A percentile compares a stretch with the other conserved stretches of the same genome.
phyloP scores from a whole-genome alignment of 2,888 invertebrate genomes.

The Melanostoma scalare region DNA sequence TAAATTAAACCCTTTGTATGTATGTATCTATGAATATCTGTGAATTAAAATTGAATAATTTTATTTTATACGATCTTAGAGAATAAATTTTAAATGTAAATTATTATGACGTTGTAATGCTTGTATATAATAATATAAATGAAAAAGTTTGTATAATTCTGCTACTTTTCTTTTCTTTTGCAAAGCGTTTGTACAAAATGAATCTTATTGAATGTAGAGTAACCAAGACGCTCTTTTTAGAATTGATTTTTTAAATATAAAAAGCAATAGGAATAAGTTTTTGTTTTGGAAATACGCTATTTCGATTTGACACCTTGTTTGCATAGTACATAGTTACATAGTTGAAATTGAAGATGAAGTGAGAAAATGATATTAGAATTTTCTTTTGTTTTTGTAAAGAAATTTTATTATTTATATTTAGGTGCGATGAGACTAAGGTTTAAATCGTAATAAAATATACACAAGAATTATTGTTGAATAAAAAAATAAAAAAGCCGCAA shows the following conservation, averaged over 20 bases:
- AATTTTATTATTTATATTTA: conserved; percentile 29
- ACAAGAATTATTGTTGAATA: conserved; percentile 62
- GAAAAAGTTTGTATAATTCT: neutral
- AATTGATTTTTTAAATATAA: neutral
- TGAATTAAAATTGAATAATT: neutral
- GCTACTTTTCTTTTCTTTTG: conserved; percentile 7
- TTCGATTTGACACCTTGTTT: conserved; percentile 17
- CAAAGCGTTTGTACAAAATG: conserved; percentile 24
- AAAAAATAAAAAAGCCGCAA: too few species aligned
- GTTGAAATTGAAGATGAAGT: too few species aligned
- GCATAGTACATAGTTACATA: conserved; percentile 10
- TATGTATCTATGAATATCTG: conserved; percentile 33
- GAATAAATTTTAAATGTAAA: neutral
- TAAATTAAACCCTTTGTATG: conserved; percentile 35
- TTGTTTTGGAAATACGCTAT: neutral
- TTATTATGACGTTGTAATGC: conserved; percentile 4
- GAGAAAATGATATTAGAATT: conserved; percentile 28
- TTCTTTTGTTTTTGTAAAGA: conserved; percentile 46
- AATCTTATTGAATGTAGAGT: conserved; percentile 6
- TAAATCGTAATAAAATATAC: conserved; percentile 47
- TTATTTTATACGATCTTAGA: too few species aligned
- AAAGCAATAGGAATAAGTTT: conserved; percentile 25
- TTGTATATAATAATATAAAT: neutral
- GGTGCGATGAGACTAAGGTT: conserved; percentile 46
- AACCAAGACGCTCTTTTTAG: neutral